phyloP scores from a whole-genome alignment of 1,140 invertebrate genomes.

The Pollicipes pollicipes region DNA sequence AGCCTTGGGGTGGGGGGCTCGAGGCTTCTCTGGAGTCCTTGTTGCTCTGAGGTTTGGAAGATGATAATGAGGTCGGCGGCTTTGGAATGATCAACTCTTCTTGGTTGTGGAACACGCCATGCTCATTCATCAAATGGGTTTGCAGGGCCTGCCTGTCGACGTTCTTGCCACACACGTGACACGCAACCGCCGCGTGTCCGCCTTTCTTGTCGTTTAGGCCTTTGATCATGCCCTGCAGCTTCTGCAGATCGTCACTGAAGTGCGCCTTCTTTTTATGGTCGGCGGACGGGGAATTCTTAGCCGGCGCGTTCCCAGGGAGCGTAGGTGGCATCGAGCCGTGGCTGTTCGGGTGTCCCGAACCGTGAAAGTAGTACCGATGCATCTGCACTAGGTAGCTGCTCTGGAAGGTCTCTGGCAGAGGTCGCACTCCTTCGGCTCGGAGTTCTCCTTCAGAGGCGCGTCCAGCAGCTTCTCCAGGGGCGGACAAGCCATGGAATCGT shows the following conservation, averaged over 20 bases:
- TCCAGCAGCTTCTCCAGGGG: slow-evolving; percentile 3
- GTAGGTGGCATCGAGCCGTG: not conserved
- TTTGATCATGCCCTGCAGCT: slow-evolving; percentile 76
- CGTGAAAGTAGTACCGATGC: slow-evolving; percentile 33
- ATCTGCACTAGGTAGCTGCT: slow-evolving; percentile 33
- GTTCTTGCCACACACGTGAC: slow-evolving; percentile 38
- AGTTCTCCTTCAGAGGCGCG: slow-evolving; percentile 18
- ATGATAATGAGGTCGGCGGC: not conserved
- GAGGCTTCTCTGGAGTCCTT: not conserved
- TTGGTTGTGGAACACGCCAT: slow-evolving; percentile 26
- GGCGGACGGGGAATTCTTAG: no score
- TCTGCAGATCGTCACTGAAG: slow-evolving; percentile 51
- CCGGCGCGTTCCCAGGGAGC: not conserved
- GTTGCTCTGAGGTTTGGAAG: not conserved
- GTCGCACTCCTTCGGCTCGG: slow-evolving; percentile 32
- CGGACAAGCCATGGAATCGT: not conserved
- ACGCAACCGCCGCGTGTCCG: slow-evolving; percentile 32
- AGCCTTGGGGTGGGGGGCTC: slow-evolving; percentile 11
- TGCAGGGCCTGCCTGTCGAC: slow-evolving; percentile 37
- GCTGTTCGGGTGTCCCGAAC: slow-evolving; percentile 13
- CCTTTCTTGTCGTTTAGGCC: slow-evolving; percentile 53
- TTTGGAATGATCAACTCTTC: slow-evolving; percentile 2
- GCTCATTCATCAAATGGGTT: slow-evolving; percentile 40
- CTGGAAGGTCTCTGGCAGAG: slow-evolving; percentile 37
- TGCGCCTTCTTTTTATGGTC: slow-evolving; percentile 18